These are phyloP conservation scores for Chloroclysta siterata DNA, from an alignment of 2,888 invertebrate species.

Conservation along the genomic window DNA sequence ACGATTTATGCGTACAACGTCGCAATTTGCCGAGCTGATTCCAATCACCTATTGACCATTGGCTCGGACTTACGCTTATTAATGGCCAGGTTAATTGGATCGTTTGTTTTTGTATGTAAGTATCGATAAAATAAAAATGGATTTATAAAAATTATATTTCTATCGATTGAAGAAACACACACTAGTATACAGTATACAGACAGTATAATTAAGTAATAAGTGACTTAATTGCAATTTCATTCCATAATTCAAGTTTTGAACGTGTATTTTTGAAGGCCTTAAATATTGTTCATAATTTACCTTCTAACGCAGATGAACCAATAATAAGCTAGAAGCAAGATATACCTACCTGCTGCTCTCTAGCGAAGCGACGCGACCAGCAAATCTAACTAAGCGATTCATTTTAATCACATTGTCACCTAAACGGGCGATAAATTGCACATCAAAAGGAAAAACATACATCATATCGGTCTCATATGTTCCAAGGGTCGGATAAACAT, in stretches of 20 bases:
- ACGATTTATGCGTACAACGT: conserved; percentile 72
- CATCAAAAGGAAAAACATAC: conserved; percentile 79
- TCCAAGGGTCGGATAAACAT: conserved; percentile 79
- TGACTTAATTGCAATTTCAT: too few species aligned
- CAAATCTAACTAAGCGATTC: conserved; percentile 37
- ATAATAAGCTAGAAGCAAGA: not conserved
- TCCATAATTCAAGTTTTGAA: too few species aligned
- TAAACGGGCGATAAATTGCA: conserved; percentile 64
- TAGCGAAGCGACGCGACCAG: conserved; percentile 11
- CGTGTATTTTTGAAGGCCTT: too few species aligned
- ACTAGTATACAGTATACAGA: too few species aligned
- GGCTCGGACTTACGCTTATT: conserved; percentile 28
- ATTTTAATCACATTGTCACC: conserved; percentile 60
- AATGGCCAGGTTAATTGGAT: conserved; percentile 32
- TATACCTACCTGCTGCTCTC: not conserved
- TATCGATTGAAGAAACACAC: too few species aligned
- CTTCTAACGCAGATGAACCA: too few species aligned
- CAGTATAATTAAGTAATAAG: too few species aligned
- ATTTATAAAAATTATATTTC: too few species aligned
- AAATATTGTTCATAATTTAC: too few species aligned
- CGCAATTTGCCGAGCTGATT: conserved; percentile 69
- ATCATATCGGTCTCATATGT: conserved; percentile 82
- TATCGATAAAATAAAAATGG: too few species aligned
- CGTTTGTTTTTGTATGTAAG: conserved; percentile 11
- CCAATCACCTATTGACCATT: conserved; percentile 75